Conservation (phyloP, 2,797 vertebrate species). For the Urophycis tenuis region DNA sequence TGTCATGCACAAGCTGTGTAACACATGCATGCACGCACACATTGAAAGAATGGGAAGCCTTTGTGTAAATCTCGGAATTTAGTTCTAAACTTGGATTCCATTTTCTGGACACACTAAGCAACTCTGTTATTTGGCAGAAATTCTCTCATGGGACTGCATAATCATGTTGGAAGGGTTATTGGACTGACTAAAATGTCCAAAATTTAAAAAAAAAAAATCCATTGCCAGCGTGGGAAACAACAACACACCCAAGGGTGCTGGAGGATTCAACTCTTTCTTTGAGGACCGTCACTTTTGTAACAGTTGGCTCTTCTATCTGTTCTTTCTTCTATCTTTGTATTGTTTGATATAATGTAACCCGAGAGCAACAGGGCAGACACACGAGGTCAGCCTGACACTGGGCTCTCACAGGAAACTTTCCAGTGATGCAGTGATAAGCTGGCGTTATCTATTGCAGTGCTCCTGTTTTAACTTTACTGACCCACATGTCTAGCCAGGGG, state of each 20-base stretch:
- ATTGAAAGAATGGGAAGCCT: no score
- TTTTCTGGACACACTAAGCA: neutral
- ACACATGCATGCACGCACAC: neutral
- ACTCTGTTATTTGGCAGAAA: no score
- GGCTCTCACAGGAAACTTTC: slow-evolving; percentile 15
- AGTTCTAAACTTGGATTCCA: neutral
- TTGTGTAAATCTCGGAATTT: neutral
- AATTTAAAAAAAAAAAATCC: neutral
- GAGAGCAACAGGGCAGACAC: no score
- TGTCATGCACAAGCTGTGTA: neutral
- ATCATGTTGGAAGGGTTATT: neutral
- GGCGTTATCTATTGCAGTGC: neutral
- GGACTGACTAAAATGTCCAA: neutral
- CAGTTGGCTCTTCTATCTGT: neutral
- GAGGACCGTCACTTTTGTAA: neutral
- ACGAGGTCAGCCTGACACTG: slow-evolving; percentile 18
- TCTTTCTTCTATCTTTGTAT: no score
- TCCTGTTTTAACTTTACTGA: neutral
- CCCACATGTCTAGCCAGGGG: neutral
- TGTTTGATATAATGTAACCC: slow-evolving; percentile 30
- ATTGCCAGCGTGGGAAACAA: neutral
- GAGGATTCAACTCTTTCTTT: slow-evolving; percentile 3
- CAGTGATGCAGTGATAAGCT: neutral
- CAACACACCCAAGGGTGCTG: neutral
- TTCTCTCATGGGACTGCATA: no score